Percentiles rank a stretch among this genome's conserved stretches.
Evolutionary conservation across 2,113 vertebrate genomes (phyloP).

Genomic region (Hemiscyllium ocellatum): DNA sequence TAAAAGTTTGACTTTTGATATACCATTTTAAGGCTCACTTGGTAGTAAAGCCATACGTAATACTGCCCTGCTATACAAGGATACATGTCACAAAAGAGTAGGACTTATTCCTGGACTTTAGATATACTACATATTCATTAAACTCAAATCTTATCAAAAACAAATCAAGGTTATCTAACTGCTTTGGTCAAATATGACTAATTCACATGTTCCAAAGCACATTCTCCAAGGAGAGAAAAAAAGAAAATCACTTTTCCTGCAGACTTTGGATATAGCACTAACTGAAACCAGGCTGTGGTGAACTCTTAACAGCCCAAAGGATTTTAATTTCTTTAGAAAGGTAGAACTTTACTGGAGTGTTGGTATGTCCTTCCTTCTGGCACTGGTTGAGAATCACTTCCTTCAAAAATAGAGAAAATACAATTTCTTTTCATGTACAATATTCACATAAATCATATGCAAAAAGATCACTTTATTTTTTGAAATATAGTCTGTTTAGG

Average conservation of each 20-base stretch:
- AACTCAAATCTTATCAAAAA: not conserved
- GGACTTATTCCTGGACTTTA: not conserved
- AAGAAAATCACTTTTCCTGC: not conserved
- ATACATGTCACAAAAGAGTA: not conserved
- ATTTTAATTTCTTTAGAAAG: not conserved
- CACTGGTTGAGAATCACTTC: not conserved
- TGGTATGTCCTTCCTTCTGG: not conserved
- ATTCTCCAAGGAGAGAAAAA: not conserved
- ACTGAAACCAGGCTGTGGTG: not conserved
- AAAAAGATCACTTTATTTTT: constrained; percentile 20
- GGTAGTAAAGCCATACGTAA: not conserved
- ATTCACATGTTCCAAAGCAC: not conserved
- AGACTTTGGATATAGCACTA: not conserved
- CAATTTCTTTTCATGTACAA: constrained; percentile 23
- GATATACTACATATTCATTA: not conserved
- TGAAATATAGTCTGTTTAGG: constrained; percentile 30
- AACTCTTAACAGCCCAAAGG: not conserved
- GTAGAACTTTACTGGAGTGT: not conserved
- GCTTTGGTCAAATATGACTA: constrained; percentile 2
- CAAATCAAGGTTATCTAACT: not conserved
- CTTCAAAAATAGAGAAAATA: not conserved
- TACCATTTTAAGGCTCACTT: not conserved
- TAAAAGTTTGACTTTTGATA: not conserved
- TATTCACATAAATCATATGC: constrained; percentile 12
- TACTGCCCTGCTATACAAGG: not conserved